Evolutionary conservation across 1,140 invertebrate species (phyloP), one percentile per base, ranked within the genome.

Genomic region (Physella acuta): DNA sequence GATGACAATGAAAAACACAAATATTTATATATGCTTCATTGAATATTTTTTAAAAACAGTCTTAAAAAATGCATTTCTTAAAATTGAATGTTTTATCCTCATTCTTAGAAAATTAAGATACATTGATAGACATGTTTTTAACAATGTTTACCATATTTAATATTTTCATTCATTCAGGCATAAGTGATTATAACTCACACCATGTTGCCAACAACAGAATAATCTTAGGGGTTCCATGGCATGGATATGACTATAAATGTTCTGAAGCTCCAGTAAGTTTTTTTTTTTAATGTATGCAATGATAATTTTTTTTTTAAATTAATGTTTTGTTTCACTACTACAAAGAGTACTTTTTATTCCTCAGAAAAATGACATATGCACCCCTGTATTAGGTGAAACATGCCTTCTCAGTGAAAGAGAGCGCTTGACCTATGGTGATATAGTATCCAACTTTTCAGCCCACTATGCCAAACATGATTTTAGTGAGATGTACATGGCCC

Each of bases 241-340:
- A 64, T 64, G 62, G 62, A n/a, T 64, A 64, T 64, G 62, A 64
- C 62, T 64, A 64, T 28, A 51, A n/a, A 2, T 64, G 62, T 52
- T 20, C 33, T 8, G 37, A 31, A 2, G 1, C 52, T 2, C 8
- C 28, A 28, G 62, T 64, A 52, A 51, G 62, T 36, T 28, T 49
- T 3, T 17, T 30, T n/a, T 39, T 63, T 16, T 31, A 33, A 59
- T 33, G 33, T n/a, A 34, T 62, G 20, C 24, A 17, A 3, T 62
- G 31, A 39, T 16, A 44, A 17, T 2, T 37, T 8, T 14, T 16
- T 62, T 37, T 8, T 37, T n/a, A 62, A 37, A 3, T 20, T 44
- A 37, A n/a, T 24, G 16, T n/a, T 5, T 24, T 24, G 20, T 37
- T 36, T 20, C n/a, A 8, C 30, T 62, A 28, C 2, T 39, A 24